phyloP scores from a whole-genome alignment of 2,888 invertebrate species.

The Opisthograptis luteolata region DNA sequence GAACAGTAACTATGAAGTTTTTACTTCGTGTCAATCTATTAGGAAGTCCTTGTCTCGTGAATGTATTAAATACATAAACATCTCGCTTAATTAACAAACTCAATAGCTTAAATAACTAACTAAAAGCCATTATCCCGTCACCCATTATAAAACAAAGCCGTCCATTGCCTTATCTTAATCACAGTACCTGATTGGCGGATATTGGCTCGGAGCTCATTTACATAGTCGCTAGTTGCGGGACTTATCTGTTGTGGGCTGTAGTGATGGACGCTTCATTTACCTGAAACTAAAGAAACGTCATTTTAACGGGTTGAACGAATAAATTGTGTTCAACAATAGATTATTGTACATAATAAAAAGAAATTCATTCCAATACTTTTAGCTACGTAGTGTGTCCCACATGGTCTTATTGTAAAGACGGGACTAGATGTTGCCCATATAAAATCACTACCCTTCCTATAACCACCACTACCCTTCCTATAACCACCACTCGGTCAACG shows the following conservation, averaged over 20 bases:
- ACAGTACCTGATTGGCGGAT: constrained; percentile 27
- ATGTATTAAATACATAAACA: constrained; percentile 12
- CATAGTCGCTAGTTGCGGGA: constrained; percentile 18
- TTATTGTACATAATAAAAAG: too few relatives aligned
- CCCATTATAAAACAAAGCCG: constrained; percentile 23
- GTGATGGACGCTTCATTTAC: constrained; percentile 8
- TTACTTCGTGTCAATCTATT: too few relatives aligned
- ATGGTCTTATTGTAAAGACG: too few relatives aligned
- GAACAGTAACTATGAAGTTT: too few relatives aligned
- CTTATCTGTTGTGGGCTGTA: neutral
- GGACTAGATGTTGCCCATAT: too few relatives aligned
- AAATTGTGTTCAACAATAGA: too few relatives aligned
- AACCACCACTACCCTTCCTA: too few relatives aligned
- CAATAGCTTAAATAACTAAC: constrained; percentile 16
- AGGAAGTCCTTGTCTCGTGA: constrained; percentile 6
- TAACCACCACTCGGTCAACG: too few relatives aligned
- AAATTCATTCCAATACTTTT: too few relatives aligned
- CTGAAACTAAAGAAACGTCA: constrained; percentile 23
- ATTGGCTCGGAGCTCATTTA: constrained; percentile 19
- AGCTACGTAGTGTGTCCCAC: too few relatives aligned
- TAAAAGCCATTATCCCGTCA: constrained; percentile 24
- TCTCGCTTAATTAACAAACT: constrained; percentile 14
- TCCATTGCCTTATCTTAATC: constrained; percentile 25
- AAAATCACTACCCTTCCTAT: too few relatives aligned
- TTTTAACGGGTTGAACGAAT: constrained; percentile 1